Conservation (phyloP, 2,797 vertebrate genomes). For the Antrozous pallidus region DNA sequence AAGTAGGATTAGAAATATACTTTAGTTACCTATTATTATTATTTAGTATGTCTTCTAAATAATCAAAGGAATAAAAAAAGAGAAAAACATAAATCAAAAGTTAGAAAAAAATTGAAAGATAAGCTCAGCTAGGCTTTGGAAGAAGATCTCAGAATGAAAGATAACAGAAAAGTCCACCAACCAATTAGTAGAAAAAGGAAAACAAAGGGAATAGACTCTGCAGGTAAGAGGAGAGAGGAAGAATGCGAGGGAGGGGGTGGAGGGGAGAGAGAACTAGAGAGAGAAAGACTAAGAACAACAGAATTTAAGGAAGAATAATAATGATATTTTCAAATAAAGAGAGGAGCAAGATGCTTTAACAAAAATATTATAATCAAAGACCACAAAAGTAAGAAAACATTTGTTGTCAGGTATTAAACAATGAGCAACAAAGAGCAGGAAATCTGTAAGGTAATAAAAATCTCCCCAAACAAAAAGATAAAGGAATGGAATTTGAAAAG, state of each 20-base stretch:
- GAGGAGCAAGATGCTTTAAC: neutral
- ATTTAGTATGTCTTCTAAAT: neutral
- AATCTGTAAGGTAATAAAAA: neutral
- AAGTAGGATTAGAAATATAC: neutral
- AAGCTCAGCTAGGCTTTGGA: too few relatives aligned
- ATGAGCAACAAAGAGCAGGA: neutral
- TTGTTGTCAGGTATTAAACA: neutral
- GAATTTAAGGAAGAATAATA: neutral
- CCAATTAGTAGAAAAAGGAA: accelerated
- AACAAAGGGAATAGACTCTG: neutral
- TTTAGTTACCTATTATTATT: too few relatives aligned
- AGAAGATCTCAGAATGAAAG: neutral
- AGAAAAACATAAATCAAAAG: neutral
- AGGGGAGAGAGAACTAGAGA: accelerated
- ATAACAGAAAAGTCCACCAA: neutral
- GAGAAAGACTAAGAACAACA: accelerated
- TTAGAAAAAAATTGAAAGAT: too few relatives aligned
- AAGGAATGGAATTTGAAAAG: neutral
- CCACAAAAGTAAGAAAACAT: neutral
- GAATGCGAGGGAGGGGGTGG: accelerated
- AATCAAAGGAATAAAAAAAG: neutral
- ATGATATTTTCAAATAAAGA: neutral
- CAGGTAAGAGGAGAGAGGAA: neutral
- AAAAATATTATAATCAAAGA: neutral
- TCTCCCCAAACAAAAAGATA: neutral